Percentiles rank a stretch among this genome's conserved stretches.
Evolutionary conservation across 2,113 vertebrate genomes (phyloP).

Genomic region (Psammodynastes pulverulentus): DNA sequence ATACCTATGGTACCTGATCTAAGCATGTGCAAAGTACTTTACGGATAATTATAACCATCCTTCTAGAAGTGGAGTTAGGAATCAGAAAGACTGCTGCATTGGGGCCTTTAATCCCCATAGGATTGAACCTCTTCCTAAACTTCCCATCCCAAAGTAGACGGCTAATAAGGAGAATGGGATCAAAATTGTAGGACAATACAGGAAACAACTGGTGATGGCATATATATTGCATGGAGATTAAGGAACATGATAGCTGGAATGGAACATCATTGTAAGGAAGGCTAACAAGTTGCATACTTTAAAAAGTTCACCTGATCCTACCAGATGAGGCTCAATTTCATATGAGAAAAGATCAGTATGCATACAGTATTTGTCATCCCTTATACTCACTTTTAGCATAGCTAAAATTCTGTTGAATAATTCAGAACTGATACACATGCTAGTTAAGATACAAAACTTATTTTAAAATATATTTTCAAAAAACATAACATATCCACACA

Average conservation of each 20-base stretch:
- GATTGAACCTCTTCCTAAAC: not conserved
- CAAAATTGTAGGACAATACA: not conserved
- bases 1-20: not conserved
- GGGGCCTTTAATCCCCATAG: not conserved
- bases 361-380: not conserved
- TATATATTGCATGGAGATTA: not conserved
- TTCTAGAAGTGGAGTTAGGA: not conserved
- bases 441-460: slow-evolving; percentile 35
- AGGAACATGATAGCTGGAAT: not conserved
- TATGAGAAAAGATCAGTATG: not conserved
- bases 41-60: not conserved
- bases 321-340: slow-evolving; percentile 44
- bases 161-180: not conserved
- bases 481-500: not conserved
- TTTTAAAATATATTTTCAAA: slow-evolving; percentile 46
- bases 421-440: slow-evolving; percentile 28
- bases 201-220: not conserved
- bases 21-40: not conserved
- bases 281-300: slow-evolving; percentile 4
- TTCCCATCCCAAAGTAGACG: not conserved
- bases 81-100: not conserved
- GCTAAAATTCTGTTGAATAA: slow-evolving; percentile 28
- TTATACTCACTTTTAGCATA: not conserved
- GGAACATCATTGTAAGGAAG: not conserved
- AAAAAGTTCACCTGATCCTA: slow-evolving; percentile 61